Evolutionary conservation across 2,888 invertebrate species (phyloP), one percentile per base, ranked within the genome.

Genomic region (Amphipyra berbera): DNA sequence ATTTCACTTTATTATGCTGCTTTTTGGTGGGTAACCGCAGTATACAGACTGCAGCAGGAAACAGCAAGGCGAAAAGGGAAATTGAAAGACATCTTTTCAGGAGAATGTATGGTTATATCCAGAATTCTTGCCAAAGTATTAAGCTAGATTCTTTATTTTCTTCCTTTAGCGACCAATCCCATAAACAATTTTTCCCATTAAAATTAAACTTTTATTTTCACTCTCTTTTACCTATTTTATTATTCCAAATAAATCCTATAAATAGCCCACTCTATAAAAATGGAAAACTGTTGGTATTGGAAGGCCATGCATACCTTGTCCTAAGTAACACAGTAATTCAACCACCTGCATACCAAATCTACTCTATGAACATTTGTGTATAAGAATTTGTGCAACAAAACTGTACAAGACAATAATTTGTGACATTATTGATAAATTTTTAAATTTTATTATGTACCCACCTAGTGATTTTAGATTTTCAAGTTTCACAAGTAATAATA

Each of bases 51-150:
- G 95, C 97, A 96, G 94, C 97, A 97, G 95, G 97, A 97, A 95
- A 95, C 95, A 89, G 96, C 96, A 92, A 97, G 97, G 96, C 97
- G 97, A 96, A 97, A 97, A 95, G 96, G 96, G 94, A 97, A 97
- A 96, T 96, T 97, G 95, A 97, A 97, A 96, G 97, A 97, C 96
- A 97, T 97, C 95, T 97, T 97, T 96, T 96, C 97, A 91, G 96
- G 97, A 92, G 97, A 97, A 96, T 97, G 97, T 95, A 97, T 97
- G 96, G 96, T 96, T 96, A 95, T 83, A 86, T 87, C 85, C 89
- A 89, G 87, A 92, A 89, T 91, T 91, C 83, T 90, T 92, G 89
- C 88, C 88, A 90, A 89, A 88, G 91, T 94, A 92, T 90, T 89
- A 82, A 88, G 94, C 94, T 94, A 94, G 94, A 86, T 83, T 83